Percentiles rank a stretch among this genome's conserved stretches.
Conservation (phyloP, 35 echinoderm and acorn worm genomes). For the Patiria miniata region DNA sequence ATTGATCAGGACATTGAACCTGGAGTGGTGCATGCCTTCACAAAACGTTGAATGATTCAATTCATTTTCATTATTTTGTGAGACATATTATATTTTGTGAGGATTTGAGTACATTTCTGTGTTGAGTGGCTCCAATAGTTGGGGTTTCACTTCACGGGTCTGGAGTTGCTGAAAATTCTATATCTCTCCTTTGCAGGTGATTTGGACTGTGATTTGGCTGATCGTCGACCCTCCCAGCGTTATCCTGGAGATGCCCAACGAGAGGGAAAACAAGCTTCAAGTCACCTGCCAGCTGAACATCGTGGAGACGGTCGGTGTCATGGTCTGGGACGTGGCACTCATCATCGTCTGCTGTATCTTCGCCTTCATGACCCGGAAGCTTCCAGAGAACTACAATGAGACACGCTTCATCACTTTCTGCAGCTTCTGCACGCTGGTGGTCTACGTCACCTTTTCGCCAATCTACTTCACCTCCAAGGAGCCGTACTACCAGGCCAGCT, state of each 20-base stretch:
- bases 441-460: constrained; percentile 76
- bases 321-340: constrained; percentile 73
- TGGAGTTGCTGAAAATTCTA: no score
- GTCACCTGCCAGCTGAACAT: constrained; percentile 57
- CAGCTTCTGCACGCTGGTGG: constrained; percentile 82
- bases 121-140: no score
- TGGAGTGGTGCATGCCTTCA: not conserved
- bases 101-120: no score
- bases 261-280: constrained; percentile 42
- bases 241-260: constrained; percentile 44
- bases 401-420: constrained; percentile 94
- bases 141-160: no score
- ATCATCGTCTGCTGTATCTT: constrained; percentile 86
- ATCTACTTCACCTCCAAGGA: constrained; percentile 82
- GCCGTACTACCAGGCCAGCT: constrained; percentile 74
- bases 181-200: constrained; percentile 34
- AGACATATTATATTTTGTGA: no score
- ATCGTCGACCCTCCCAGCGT: constrained; percentile 64
- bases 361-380: constrained; percentile 88
- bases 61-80: not conserved
- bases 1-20: no score
- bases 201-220: constrained; percentile 70
- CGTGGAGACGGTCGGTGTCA: constrained; percentile 59
- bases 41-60: not conserved
- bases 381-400: constrained; percentile 98